Evolutionary conservation across 1,140 invertebrate genomes (phyloP).

Genomic region (Leptoteleia sp.): DNA sequence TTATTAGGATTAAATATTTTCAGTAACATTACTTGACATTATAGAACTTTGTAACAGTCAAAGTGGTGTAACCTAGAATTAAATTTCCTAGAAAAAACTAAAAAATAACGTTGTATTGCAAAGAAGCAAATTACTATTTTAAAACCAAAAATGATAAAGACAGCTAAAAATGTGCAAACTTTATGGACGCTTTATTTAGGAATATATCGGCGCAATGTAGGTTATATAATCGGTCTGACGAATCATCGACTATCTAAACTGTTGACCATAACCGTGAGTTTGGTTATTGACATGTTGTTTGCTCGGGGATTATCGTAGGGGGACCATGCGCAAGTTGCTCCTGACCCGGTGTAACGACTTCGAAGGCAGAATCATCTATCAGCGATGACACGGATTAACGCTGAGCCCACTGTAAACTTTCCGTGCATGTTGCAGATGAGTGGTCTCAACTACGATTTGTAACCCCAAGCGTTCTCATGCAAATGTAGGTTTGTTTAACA

Average conservation of each 20-base stretch:
- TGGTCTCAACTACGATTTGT: conserved; percentile 56
- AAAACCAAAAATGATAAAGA: too few species aligned
- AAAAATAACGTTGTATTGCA: too few species aligned
- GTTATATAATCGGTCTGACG: conserved; percentile 36
- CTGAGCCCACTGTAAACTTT: conserved; percentile 55
- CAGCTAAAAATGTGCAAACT: too few species aligned
- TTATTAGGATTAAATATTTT: too few species aligned
- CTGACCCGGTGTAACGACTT: conserved; percentile 45
- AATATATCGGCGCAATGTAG: too few species aligned
- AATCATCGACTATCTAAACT: conserved; percentile 53
- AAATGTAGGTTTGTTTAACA: conserved; percentile 52
- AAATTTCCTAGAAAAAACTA: too few species aligned
- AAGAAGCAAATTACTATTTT: too few species aligned
- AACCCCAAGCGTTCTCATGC: conserved; percentile 25
- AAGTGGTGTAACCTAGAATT: too few species aligned
- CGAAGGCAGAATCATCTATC: conserved; percentile 50
- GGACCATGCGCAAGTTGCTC: conserved; percentile 31
- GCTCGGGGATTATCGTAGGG: conserved; percentile 47
- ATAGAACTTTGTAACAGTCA: too few species aligned
- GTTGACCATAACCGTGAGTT: conserved; percentile 43
- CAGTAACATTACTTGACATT: too few species aligned
- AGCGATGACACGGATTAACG: conserved; percentile 56
- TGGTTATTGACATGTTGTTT: conserved; percentile 62
- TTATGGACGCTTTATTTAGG: too few species aligned
- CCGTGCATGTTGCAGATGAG: conserved; percentile 50